phyloP scores from a whole-genome alignment of 2,888 invertebrate species.

The Sphinx pinastri region DNA sequence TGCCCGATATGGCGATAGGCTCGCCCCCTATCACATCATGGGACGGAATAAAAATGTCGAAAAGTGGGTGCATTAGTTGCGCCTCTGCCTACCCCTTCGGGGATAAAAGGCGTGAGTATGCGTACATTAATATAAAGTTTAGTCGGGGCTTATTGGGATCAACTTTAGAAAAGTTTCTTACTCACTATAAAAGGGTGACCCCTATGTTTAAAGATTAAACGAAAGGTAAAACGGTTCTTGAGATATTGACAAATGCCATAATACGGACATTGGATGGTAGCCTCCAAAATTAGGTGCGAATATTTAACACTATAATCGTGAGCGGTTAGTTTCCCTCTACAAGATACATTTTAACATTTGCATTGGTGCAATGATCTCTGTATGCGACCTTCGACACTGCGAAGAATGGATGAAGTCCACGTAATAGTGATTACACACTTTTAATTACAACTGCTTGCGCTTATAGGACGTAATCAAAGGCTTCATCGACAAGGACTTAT shows the following conservation, averaged over 20 bases:
- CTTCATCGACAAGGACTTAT: constrained; percentile 34
- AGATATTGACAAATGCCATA: constrained; percentile 34
- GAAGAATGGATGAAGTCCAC: constrained; percentile 6
- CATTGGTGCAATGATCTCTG: constrained; percentile 20
- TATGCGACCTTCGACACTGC: constrained; percentile 5
- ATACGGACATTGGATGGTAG: constrained; percentile 37
- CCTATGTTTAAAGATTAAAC: too few relatives aligned
- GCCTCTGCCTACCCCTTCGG: too few relatives aligned
- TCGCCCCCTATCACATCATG: too few relatives aligned
- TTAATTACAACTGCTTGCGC: constrained; percentile 39
- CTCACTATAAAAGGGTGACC: too few relatives aligned
- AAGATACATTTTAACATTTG: background rate
- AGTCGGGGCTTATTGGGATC: too few relatives aligned
- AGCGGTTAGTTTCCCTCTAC: background rate
- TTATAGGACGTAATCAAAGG: constrained; percentile 37
- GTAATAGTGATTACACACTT: constrained; percentile 43
- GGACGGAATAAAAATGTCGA: too few relatives aligned
- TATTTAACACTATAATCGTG: constrained; percentile 30
- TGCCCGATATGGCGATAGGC: too few relatives aligned
- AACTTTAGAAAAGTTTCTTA: too few relatives aligned
- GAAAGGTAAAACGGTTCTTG: constrained; percentile 15
- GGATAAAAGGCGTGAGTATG: too few relatives aligned
- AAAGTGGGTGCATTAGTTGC: too few relatives aligned
- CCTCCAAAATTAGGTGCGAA: constrained; percentile 25
- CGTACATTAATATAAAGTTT: too few relatives aligned